phyloP scores from a whole-genome alignment of 2,797 vertebrate genomes.

The Mallotus villosus region DNA sequence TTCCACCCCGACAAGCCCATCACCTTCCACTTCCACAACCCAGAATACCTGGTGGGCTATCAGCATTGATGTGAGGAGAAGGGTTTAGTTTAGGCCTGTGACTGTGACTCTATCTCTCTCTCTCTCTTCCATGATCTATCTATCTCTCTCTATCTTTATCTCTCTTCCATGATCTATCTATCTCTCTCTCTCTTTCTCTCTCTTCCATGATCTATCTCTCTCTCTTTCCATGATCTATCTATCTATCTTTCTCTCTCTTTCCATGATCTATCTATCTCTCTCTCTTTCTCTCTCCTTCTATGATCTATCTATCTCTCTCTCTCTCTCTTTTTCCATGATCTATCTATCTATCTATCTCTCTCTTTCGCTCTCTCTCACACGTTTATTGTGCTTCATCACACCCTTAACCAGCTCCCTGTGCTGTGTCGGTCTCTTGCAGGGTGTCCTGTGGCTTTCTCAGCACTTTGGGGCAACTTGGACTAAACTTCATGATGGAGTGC shows the following conservation, averaged over 20 bases:
- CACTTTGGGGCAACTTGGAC: slow-evolving; percentile 78
- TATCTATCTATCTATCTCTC: neutral
- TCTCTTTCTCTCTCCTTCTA: neutral
- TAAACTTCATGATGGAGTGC: slow-evolving; percentile 75
- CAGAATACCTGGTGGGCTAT: slow-evolving; percentile 72
- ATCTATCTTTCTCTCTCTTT: neutral
- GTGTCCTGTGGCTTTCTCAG: slow-evolving; percentile 74
- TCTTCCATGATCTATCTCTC: neutral
- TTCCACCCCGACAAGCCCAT: slow-evolving; percentile 77
- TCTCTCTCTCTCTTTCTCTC: no score
- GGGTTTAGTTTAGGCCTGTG: no score
- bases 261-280: neutral
- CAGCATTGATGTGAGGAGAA: slow-evolving; percentile 73
- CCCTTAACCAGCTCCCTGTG: neutral
- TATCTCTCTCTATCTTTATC: neutral
- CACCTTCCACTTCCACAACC: slow-evolving; percentile 75
- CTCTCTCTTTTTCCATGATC: neutral
- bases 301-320: neutral
- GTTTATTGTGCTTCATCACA: neutral
- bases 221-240: neutral
- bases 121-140: neutral
- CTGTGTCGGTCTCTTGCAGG: slow-evolving; percentile 49
- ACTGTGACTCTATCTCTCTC: neutral
- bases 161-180: neutral
- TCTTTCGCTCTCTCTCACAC: neutral